Base-by-base conservation (phyloP, 2,113 vertebrate genomes). In the Corythornis cristatus region DNA sequence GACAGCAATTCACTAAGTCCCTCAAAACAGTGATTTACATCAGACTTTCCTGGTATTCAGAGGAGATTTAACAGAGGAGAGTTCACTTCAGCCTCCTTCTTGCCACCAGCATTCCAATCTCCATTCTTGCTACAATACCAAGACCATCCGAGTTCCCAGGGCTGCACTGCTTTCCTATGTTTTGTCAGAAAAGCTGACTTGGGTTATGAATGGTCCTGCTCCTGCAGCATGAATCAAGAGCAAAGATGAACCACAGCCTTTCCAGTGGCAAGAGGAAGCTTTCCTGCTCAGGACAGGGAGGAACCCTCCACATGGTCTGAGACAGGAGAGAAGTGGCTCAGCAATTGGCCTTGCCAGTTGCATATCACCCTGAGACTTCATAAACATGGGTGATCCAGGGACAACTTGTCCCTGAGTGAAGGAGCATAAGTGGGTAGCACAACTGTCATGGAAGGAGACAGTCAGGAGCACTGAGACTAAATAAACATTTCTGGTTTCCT, bases 301-400 rank as follows among this genome's bases (percentile, higher is more conserved):
- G 2, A 20, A 65, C 29, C 11, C 54, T 58, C 35, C 15, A 54
- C 25, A 26, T 15, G 43, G 4, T 7, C 14, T 37, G 46, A 3
- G 25, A 7, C 23, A 56, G 50, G 15, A 65, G 26, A 50, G 11
- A 33, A 48, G 15, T 8, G 46, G 9, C 31, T 74, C 46, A 46
- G 16, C 11, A 42, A 31, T 64, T 45, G 6, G 22, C 26, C 26
- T 51, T 0, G 0, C 2, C 0, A 4, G 7, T 8, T 72, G 12
- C 4, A 0, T 5, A 6, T 62, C 26, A 45, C 25, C 40, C 66
- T 26, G 46, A 35, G 28, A 37, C 8, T 53, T 58, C 51, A 5
- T 0, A 6, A 25, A 10, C 21, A 3, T 2, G 28, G 28, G 23
- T 23, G 37, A 16, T 21, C 15, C 5, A 11, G 43, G 53, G 22